Evolutionary conservation across 2,888 invertebrate genomes (phyloP), one percentile per base, ranked within the genome.

Genomic region (Drosophila helvetica): DNA sequence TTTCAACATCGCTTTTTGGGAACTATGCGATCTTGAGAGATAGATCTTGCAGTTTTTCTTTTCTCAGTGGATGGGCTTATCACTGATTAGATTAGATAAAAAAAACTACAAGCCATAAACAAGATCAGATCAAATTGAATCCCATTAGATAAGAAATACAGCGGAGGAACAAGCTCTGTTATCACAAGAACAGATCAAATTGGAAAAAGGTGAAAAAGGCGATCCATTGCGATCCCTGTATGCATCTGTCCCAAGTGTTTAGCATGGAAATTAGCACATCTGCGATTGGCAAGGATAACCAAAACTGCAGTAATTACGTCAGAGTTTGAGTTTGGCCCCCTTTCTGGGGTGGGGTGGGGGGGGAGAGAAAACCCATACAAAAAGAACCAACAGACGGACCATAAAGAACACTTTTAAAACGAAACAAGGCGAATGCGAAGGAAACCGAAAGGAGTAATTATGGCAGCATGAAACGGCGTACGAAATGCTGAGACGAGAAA

Each of bases 391-490:
- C 56, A 43, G 22, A 38, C 50, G 48, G 53, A 54, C 30, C 46
- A 17, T 47, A 54, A 38, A 54, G 19, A 45, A 38, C 38, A 22
- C 5, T 27, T 53, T 48, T 45, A 42, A 62, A 67, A 62, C 19
- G 45, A 57, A 55, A 52, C 30, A 50, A 42, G 56, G 38, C 27
- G 42, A 47, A 45, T 27, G 46, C 25, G 42, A 65, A 38, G 12
- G 38, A 56, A 53, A 30, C 38, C 22, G 18, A 57, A 73, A 46
- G 45, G 65, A 67, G 68, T 77, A 86, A 83, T 84, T 86, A 77
- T 68, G 69, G 59, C 63, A 59, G 65, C 42, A 71, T 53, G 63
- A 73, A 75, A 52, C 42, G 42, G 43, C 48, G 50, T 64, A 71
- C 30, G 62, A 61, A 47, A 48, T 51, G 65, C n/a, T 64, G 58